Evolutionary conservation across 2,113 vertebrate genomes (phyloP), one percentile per base, ranked within the genome.

Genomic region (Marmota monax): DNA sequence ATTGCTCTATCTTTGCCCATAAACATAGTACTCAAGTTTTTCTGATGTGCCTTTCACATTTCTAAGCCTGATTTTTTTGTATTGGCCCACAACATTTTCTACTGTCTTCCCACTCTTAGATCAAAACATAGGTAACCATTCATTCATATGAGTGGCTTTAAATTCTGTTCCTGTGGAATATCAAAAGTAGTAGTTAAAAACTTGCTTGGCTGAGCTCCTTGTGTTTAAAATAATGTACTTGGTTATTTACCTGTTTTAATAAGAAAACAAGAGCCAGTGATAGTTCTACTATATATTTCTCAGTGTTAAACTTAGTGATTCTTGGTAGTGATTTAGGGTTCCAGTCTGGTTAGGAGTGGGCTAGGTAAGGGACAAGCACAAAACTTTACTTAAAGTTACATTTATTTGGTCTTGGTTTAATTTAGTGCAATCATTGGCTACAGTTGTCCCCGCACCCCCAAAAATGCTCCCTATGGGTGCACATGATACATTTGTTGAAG

Each of bases 1-100:
- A 34, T 74, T 92, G 51, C 37, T 95, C 0, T 84, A 39, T 69
- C 53, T 94, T 96, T 96, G 25, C 25, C 25, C 72, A 84, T 48
- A 48, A 39, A 39, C 7, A 69, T 77, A 10, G 37, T 79, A 25
- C 34, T 93, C 56, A 73, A 23, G 20, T 76, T 84, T 95, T 94
- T 96, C 53, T 56, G 58, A 82, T 51, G 58, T 93, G 45, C 32
- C 32, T 85, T 74, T 1, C 53, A 79, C 23, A 42, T 94, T 94
- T 94, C 58, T 67, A 65, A 94, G 34, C 12, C 23, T 39, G 32
- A 18, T 77, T 90, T 90, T 90, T 87, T 18, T 56, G 8, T 72
- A 20, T 70, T 53, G 18, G 42, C 9, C 10, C 14, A 32, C 11
- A 63, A 18, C 16, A 29, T 12, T 48, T 76, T 14, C 18, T 84